These are phyloP conservation scores for Lacanobia wlatinum DNA, from an alignment of 2,888 invertebrate genomes.

Conservation along the genomic window DNA sequence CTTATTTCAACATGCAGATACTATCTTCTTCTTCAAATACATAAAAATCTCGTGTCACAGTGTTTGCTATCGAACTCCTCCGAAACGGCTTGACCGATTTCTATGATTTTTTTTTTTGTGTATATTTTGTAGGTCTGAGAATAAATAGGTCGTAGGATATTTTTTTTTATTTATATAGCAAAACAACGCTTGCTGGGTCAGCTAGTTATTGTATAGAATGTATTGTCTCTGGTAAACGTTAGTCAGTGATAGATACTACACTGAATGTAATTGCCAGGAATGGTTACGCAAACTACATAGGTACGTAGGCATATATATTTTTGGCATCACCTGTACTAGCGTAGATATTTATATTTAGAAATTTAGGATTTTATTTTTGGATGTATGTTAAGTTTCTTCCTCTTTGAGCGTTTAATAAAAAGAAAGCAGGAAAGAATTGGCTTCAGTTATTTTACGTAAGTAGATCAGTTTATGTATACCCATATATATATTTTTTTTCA, in stretches of 20 bases:
- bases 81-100: too few species aligned
- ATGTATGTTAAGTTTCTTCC: constrained; percentile 20
- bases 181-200: too few species aligned
- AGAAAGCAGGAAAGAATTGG: neutral
- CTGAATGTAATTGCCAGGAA: constrained; percentile 34
- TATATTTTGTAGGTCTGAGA: too few species aligned
- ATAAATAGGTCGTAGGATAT: too few species aligned
- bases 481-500: too few species aligned
- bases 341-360: constrained; percentile 38
- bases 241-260: constrained; percentile 16
- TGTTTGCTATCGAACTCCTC: too few species aligned
- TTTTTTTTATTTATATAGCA: too few species aligned
- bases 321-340: constrained; percentile 46
- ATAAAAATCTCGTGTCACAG: too few species aligned
- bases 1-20: neutral
- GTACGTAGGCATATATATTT: constrained; percentile 46
- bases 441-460: too few species aligned
- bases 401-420: neutral
- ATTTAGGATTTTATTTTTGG: constrained; percentile 14
- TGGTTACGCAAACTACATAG: constrained; percentile 40
- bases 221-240: neutral
- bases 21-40: neutral
- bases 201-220: neutral
- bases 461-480: too few species aligned
- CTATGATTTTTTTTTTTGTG: too few species aligned